A percentile compares a stretch with the other conserved stretches of the same genome.
Evolutionary conservation across 2,888 invertebrate genomes (phyloP).

Genomic region (Ethmia dodecea): DNA sequence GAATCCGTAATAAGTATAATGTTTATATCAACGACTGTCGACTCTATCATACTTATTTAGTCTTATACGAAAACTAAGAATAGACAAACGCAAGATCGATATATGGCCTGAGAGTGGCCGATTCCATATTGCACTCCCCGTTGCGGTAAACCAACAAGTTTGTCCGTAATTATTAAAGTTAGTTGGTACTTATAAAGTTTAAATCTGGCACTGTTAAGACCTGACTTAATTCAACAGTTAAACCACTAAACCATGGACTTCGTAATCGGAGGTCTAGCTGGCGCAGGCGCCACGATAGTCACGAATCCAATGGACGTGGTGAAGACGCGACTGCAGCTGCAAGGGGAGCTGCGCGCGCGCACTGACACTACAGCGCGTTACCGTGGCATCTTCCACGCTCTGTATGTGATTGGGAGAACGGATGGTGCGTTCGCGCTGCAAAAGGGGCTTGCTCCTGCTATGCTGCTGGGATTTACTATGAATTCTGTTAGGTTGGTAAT

Average conservation of each 20-base stretch:
- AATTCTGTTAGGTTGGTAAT: constrained; percentile 67
- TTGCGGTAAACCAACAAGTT: too few relatives aligned
- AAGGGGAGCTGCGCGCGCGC: constrained; percentile 83
- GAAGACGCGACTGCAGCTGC: constrained; percentile 93
- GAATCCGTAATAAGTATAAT: too few relatives aligned
- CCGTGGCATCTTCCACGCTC: constrained; percentile 87
- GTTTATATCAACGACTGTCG: too few relatives aligned
- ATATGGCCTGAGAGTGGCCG: too few relatives aligned
- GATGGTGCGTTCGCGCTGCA: constrained; percentile 87
- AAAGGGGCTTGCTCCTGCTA: constrained; percentile 88
- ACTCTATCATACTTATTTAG: too few relatives aligned
- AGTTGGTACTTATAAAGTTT: too few relatives aligned
- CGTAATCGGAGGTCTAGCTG: constrained; percentile 82
- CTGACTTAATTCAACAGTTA: too few relatives aligned
- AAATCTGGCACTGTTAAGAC: too few relatives aligned
- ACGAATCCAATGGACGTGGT: constrained; percentile 94
- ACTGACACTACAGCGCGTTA: constrained; percentile 73
- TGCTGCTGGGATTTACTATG: constrained; percentile 85
- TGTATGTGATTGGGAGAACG: constrained; percentile 81
- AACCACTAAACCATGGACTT: constrained; percentile 81
- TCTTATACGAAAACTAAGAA: too few relatives aligned
- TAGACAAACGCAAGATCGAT: too few relatives aligned
- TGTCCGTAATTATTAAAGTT: too few relatives aligned
- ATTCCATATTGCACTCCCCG: too few relatives aligned
- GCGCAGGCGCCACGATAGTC: constrained; percentile 86